Conservation (phyloP, 1,140 invertebrate genomes). For the Camponotus pennsylvanicus region DNA sequence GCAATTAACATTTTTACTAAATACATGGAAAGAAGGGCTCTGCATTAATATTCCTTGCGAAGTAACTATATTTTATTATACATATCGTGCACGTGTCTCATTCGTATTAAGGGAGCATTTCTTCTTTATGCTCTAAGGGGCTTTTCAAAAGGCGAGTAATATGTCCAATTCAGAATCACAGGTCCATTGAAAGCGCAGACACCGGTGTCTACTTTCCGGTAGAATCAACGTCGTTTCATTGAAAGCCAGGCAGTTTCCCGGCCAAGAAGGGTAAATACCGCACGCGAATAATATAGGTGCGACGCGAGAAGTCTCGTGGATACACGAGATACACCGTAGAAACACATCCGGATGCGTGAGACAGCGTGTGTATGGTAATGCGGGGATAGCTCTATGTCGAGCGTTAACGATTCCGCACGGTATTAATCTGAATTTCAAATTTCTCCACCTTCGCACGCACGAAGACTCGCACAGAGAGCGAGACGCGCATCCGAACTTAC, state of each 20-base stretch:
- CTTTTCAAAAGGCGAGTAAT: constrained; percentile 27
- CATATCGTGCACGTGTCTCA: constrained; percentile 5
- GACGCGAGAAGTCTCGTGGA: neutral
- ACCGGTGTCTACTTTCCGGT: constrained; percentile 32
- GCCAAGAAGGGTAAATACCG: constrained; percentile 61
- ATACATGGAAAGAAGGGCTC: neutral
- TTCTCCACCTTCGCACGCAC: constrained; percentile 60
- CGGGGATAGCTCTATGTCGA: constrained; percentile 60
- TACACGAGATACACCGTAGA: neutral
- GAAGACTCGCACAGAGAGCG: constrained; percentile 46
- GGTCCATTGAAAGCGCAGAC: constrained; percentile 45
- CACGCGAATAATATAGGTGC: constrained; percentile 34
- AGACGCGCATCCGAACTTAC: constrained; percentile 33
- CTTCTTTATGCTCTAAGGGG: neutral
- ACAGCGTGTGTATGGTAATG: constrained; percentile 68
- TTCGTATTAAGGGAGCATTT: neutral
- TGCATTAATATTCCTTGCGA: constrained; percentile 4
- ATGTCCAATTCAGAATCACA: constrained; percentile 54
- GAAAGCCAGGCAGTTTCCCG: constrained; percentile 28
- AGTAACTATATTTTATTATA: constrained; percentile 29
- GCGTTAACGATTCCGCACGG: constrained; percentile 69
- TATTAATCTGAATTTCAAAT: constrained; percentile 76
- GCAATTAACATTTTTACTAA: no score
- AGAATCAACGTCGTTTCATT: constrained; percentile 44
- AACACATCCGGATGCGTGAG: constrained; percentile 52